Evolutionary conservation across 2,888 invertebrate species (phyloP).

Genomic region (Frankliniella intonsa): DNA sequence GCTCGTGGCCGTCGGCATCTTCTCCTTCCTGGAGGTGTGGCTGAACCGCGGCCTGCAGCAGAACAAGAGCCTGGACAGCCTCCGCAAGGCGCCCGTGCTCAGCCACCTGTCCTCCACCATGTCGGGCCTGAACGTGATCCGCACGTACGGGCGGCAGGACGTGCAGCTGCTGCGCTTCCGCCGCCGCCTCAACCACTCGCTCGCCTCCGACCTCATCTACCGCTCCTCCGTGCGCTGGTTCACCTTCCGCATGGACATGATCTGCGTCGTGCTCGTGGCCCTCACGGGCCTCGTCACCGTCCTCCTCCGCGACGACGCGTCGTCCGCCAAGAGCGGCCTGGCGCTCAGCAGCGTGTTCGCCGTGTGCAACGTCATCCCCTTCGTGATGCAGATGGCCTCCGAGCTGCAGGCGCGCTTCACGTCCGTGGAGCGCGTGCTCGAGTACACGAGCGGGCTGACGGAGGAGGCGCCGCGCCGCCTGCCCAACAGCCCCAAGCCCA

Average conservation of each 20-base stretch:
- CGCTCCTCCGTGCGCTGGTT: conserved; percentile 48
- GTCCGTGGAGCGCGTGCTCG: conserved; percentile 55
- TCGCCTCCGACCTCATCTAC: conserved; percentile 47
- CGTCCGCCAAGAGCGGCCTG: conserved; percentile 57
- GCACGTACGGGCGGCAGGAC: conserved; percentile 15
- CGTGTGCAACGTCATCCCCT: conserved; percentile 45
- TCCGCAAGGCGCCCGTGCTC: conserved; percentile 4
- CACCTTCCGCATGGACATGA: conserved; percentile 28
- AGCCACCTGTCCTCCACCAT: conserved; percentile 3
- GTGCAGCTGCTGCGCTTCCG: conserved; percentile 42
- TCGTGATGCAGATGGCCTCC: conserved; percentile 43
- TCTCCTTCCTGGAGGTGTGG: conserved; percentile 45
- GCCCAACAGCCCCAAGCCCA: conserved; percentile 37
- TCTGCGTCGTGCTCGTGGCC: conserved; percentile 46
- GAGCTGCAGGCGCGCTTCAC: conserved; percentile 51
- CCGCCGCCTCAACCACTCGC: conserved; percentile 45
- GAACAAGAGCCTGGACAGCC: conserved; percentile 17
- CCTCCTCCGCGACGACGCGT: conserved; percentile 46
- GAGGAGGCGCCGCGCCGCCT: conserved; percentile 44
- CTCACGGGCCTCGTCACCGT: conserved; percentile 51
- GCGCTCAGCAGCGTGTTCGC: conserved; percentile 54
- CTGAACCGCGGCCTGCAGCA: conserved; percentile 23
- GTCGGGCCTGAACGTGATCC: conserved; percentile 8
- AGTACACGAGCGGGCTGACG: conserved; percentile 51
- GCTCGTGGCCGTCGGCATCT: conserved; percentile 48